phyloP scores from a whole-genome alignment of 1,140 invertebrate genomes.

The Leptonema lineaticorne region DNA sequence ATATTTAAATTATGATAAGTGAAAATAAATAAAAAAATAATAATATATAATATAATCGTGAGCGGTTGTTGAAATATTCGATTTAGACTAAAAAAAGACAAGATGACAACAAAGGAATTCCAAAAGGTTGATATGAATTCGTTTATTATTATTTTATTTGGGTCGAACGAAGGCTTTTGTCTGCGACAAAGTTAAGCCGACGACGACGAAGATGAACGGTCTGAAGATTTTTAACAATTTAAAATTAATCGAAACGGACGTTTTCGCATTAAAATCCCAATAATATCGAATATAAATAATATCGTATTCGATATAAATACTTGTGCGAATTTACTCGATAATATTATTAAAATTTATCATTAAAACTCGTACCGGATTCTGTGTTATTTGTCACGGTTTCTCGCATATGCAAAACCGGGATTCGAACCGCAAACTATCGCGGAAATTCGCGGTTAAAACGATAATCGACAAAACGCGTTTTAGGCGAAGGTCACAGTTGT shows the following conservation, averaged over 20 bases:
- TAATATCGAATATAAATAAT: background rate
- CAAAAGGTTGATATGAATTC: too few species aligned
- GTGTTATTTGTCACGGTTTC: constrained; percentile 4
- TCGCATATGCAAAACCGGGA: constrained; percentile 14
- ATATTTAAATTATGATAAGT: too few species aligned
- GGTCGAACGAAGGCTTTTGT: background rate
- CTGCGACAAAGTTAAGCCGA: constrained; percentile 24
- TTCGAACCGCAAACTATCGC: constrained; percentile 4
- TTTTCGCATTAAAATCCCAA: background rate
- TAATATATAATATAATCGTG: too few species aligned
- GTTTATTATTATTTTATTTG: too few species aligned
- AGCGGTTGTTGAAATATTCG: too few species aligned
- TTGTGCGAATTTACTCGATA: background rate
- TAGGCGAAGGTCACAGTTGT: background rate
- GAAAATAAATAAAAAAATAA: too few species aligned
- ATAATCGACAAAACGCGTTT: background rate
- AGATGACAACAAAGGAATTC: constrained; percentile 25
- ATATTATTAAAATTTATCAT: background rate
- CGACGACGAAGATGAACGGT: constrained; percentile 12
- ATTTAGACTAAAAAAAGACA: constrained; percentile 20
- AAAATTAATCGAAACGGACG: constrained; percentile 11
- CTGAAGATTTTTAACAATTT: too few species aligned
- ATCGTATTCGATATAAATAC: background rate
- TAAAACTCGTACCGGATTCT: background rate
- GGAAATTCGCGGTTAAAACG: constrained; percentile 12